Evolutionary conservation across 2,113 vertebrate genomes (phyloP).

Genomic region (Xyrauchen texanus): DNA sequence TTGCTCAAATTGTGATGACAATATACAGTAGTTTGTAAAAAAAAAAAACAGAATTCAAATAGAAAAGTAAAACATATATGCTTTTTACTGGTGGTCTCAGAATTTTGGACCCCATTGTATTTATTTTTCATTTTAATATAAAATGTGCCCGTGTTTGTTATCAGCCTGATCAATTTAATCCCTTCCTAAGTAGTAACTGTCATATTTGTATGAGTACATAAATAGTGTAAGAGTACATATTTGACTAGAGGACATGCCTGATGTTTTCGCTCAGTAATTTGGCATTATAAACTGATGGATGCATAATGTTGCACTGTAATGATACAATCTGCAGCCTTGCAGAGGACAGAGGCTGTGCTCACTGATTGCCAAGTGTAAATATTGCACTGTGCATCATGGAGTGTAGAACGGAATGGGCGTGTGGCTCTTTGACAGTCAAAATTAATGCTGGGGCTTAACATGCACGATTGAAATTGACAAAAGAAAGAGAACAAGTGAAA

Average conservation of each 20-base stretch:
- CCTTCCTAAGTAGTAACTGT: slow-evolving; percentile 12
- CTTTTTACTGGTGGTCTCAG: too few relatives aligned
- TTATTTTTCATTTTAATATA: neutral
- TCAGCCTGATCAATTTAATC: slow-evolving; percentile 7
- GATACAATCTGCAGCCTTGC: slow-evolving; percentile 34
- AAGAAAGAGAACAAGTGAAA: slow-evolving; percentile 31
- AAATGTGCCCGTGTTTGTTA: slow-evolving; percentile 25
- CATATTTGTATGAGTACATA: too few relatives aligned
- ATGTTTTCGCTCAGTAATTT: slow-evolving; percentile 40
- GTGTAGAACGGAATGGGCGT: neutral
- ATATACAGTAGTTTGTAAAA: too few relatives aligned
- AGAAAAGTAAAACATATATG: too few relatives aligned
- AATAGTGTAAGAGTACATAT: slow-evolving; percentile 9
- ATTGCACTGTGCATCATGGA: slow-evolving; percentile 2
- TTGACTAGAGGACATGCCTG: slow-evolving; percentile 15
- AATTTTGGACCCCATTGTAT: neutral
- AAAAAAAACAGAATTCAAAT: too few relatives aligned
- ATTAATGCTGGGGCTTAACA: slow-evolving; percentile 40
- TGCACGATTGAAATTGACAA: slow-evolving; percentile 36
- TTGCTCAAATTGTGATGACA: too few relatives aligned
- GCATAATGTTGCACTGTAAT: slow-evolving; percentile 37
- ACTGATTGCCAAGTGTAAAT: slow-evolving; percentile 27
- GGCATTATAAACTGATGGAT: slow-evolving; percentile 31
- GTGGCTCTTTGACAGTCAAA: slow-evolving; percentile 34
- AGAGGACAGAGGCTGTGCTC: slow-evolving; percentile 23